Percentiles rank a stretch among this genome's conserved stretches.
Conservation (phyloP, 1,140 invertebrate genomes). For the Diprion similis region DNA sequence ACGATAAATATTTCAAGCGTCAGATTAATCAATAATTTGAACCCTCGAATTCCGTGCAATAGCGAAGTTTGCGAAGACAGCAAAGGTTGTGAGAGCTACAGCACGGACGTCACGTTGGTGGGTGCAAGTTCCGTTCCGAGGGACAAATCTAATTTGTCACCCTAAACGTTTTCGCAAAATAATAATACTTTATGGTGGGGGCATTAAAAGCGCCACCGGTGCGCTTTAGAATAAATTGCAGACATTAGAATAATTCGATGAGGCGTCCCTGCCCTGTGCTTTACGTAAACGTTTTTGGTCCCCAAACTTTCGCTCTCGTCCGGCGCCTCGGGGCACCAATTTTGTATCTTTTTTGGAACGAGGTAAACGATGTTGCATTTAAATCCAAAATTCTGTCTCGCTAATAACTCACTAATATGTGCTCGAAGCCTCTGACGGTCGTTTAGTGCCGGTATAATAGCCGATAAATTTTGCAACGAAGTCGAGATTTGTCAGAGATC, state of each 20-base stretch:
- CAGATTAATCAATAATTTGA: not conserved
- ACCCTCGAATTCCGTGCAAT: not conserved
- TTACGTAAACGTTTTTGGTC: not conserved
- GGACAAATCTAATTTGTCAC: slow-evolving; percentile 14
- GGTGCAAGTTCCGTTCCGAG: not conserved
- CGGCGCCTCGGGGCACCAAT: too few relatives aligned
- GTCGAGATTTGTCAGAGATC: too few relatives aligned
- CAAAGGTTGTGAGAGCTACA: not conserved
- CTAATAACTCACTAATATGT: too few relatives aligned
- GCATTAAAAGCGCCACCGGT: slow-evolving; percentile 2
- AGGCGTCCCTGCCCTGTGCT: not conserved
- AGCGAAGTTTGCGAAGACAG: not conserved
- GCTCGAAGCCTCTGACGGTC: too few relatives aligned
- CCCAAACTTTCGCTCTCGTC: not conserved
- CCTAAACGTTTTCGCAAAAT: slow-evolving; percentile 11
- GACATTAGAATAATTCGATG: slow-evolving; percentile 16
- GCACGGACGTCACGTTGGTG: not conserved
- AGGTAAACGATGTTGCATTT: too few relatives aligned
- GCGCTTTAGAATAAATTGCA: slow-evolving; percentile 1
- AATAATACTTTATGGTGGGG: not conserved
- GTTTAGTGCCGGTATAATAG: too few relatives aligned
- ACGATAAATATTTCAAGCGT: not conserved
- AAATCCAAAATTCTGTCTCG: too few relatives aligned
- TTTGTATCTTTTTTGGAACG: too few relatives aligned
- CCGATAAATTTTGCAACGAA: too few relatives aligned